Percentiles rank a stretch among this genome's conserved stretches.
phyloP scores from a whole-genome alignment of 2,888 invertebrate species.

The Perizoma affinitatum region DNA sequence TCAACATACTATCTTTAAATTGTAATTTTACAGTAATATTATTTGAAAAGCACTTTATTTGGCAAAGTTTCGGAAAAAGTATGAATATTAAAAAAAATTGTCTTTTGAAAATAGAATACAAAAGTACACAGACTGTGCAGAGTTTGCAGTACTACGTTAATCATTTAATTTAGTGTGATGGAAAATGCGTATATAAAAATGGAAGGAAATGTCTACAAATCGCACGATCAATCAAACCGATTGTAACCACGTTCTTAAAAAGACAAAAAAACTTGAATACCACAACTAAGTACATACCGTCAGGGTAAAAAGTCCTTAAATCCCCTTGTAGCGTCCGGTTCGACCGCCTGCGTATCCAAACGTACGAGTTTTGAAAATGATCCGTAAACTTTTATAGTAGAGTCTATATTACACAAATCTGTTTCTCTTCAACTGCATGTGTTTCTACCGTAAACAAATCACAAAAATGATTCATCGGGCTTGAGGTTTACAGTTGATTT shows the following conservation, averaged over 20 bases:
- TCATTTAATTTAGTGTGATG: background rate
- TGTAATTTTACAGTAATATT: no score
- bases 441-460: background rate
- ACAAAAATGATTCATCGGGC: background rate
- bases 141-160: no score
- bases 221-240: constrained; percentile 23
- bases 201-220: constrained; percentile 14
- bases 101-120: no score
- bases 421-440: constrained; percentile 2
- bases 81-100: no score
- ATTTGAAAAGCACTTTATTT: no score
- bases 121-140: no score
- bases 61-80: no score
- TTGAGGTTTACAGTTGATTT: constrained; percentile 9
- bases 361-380: constrained; percentile 2
- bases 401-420: constrained; percentile 10
- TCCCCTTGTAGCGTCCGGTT: constrained; percentile 54
- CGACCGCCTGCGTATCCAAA: constrained; percentile 38
- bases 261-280: constrained; percentile 25
- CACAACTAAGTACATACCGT: constrained; percentile 32
- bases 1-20: no score
- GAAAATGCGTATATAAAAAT: no score
- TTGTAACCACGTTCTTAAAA: constrained; percentile 21
- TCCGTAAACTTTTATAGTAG: background rate
- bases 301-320: constrained; percentile 42